Percentiles rank a stretch among this genome's conserved stretches.
Evolutionary conservation across 2,113 vertebrate genomes (phyloP).

Genomic region (Odocoileus hemionus): DNA sequence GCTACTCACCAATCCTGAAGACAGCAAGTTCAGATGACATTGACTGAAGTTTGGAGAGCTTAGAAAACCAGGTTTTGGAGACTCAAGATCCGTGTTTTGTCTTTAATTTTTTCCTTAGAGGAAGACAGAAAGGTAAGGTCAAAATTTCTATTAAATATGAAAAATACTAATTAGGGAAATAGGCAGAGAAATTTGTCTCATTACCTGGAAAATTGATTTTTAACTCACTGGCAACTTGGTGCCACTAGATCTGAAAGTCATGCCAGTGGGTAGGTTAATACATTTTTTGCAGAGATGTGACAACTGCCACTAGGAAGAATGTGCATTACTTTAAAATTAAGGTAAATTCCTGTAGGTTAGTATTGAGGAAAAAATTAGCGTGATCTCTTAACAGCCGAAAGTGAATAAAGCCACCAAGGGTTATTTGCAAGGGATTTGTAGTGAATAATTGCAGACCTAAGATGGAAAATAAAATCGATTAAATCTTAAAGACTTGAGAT

Average conservation of each 20-base stretch:
- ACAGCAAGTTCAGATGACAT: background rate
- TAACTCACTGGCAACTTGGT: background rate
- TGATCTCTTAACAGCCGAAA: background rate
- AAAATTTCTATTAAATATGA: constrained; percentile 45
- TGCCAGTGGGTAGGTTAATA: background rate
- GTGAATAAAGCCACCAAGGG: background rate
- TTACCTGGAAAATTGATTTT: constrained; percentile 41
- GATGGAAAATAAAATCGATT: constrained; percentile 23
- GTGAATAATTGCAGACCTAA: constrained; percentile 18
- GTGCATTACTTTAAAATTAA: constrained; percentile 1
- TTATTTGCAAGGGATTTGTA: constrained; percentile 28
- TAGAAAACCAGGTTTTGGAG: background rate
- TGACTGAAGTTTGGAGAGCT: background rate
- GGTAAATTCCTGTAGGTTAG: background rate
- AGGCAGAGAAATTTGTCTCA: constrained; percentile 29
- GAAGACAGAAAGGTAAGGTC: constrained; percentile 29
- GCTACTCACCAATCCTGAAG: background rate
- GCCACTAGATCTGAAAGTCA: constrained; percentile 13
- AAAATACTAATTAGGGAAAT: constrained; percentile 57
- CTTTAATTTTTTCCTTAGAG: constrained; percentile 45
- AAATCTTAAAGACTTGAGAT: background rate
- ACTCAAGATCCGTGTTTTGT: background rate
- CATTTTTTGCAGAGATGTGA: background rate
- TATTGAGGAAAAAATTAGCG: background rate
- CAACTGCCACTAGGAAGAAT: background rate